Percentiles rank a stretch among this genome's conserved stretches.
phyloP scores from a whole-genome alignment of 2,113 vertebrate species.

The Neomonachus schauinslandi region DNA sequence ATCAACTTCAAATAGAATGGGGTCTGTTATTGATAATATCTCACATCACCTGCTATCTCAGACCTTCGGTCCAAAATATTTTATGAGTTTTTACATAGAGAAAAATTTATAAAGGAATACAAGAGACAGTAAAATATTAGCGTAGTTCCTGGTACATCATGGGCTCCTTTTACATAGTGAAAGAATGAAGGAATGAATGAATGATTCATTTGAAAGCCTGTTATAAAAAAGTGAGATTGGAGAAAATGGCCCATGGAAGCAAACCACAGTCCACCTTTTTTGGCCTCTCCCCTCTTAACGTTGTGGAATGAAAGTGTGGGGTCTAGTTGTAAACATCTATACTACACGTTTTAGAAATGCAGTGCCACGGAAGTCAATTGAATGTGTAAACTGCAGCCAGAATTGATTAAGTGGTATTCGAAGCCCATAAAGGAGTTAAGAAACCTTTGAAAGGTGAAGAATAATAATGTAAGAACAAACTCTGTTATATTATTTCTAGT shows the following conservation, averaged over 20 bases:
- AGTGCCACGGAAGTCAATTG: not conserved
- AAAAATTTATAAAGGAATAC: not conserved
- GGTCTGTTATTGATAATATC: not conserved
- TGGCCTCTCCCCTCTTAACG: not conserved
- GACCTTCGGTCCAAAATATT: not conserved
- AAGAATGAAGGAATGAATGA: not conserved
- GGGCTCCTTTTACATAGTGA: not conserved
- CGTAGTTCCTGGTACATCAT: not conserved
- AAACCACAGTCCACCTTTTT: not conserved
- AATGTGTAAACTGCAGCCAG: not conserved
- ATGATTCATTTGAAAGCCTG: not conserved
- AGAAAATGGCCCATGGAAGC: not conserved
- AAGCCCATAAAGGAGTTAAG: slow-evolving; percentile 6
- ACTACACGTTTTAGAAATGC: not conserved
- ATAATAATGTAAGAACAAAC: not conserved
- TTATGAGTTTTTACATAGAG: not conserved
- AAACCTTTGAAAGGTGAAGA: not conserved
- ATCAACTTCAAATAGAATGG: not conserved
- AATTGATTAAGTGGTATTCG: not conserved
- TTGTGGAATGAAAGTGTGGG: not conserved
- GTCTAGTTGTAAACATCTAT: not conserved
- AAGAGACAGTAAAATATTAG: not conserved
- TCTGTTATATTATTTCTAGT: not conserved
- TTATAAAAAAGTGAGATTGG: not conserved
- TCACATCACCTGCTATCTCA: not conserved